A percentile compares a stretch with the other conserved stretches of the same genome.
Evolutionary conservation across 2,113 vertebrate species (phyloP).

Genomic region (Atlantisia rogersi): DNA sequence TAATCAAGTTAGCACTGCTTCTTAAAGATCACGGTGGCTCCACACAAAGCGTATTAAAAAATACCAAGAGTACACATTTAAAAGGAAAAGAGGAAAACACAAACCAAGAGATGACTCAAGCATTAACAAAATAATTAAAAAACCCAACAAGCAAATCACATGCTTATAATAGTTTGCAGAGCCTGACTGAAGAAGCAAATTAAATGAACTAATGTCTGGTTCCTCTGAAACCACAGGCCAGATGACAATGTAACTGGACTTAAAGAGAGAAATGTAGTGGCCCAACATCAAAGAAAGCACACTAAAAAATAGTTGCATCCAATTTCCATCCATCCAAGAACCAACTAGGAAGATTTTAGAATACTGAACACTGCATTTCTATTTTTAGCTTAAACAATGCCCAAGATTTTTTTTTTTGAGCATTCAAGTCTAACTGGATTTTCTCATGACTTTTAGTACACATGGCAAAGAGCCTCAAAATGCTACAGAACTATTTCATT

Average conservation of each 20-base stretch:
- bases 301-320: background rate
- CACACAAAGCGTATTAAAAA: background rate
- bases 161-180: constrained; percentile 15
- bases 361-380: background rate
- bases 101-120: background rate
- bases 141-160: background rate
- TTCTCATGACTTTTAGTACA: background rate
- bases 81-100: background rate
- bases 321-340: background rate
- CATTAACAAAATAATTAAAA: background rate
- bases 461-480: constrained; percentile 13
- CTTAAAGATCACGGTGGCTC: background rate
- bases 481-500: constrained; percentile 31
- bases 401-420: background rate
- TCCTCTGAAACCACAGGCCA: constrained; percentile 44
- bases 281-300: constrained; percentile 1
- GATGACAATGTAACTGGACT: constrained; percentile 16
- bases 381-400: background rate
- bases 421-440: background rate
- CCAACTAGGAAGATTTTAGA: background rate
- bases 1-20: background rate
- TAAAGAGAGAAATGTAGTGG: background rate
- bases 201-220: constrained; percentile 1
- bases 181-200: background rate
- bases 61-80: background rate